Evolutionary conservation across 2,888 invertebrate genomes (phyloP).

Genomic region (Trypoxylon attenuatum): DNA sequence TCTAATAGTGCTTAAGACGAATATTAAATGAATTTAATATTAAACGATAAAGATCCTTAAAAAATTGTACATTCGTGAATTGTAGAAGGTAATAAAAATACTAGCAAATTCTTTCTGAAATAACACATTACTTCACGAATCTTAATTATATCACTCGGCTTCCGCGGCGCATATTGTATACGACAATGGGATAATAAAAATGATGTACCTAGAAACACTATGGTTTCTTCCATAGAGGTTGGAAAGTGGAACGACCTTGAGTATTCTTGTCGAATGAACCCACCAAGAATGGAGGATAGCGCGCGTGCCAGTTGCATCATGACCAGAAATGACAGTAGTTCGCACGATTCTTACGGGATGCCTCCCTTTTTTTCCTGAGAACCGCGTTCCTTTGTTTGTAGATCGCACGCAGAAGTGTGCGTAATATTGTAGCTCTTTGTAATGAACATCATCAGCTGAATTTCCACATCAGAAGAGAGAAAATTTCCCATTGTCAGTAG

Average conservation of each 20-base stretch:
- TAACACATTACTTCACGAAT: conserved; percentile 2
- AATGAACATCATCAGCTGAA: conserved; percentile 10
- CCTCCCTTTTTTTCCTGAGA: conserved; percentile 35
- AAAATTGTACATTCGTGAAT: conserved; percentile 31
- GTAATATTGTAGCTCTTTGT: conserved; percentile 10
- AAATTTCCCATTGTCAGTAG: conserved; percentile 9
- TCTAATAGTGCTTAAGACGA: too few species aligned
- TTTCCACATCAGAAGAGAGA: conserved; percentile 31
- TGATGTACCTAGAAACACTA: conserved; percentile 6
- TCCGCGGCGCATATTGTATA: conserved; percentile 24
- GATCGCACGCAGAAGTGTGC: conserved; percentile 22
- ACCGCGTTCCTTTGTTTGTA: conserved; percentile 37
- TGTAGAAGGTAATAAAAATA: too few species aligned
- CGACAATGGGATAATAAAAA: conserved; percentile 33
- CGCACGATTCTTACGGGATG: conserved; percentile 34
- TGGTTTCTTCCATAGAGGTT: conserved; percentile 41
- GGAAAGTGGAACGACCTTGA: conserved; percentile 72
- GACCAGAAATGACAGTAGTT: conserved; percentile 27
- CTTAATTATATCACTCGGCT: conserved; percentile 35
- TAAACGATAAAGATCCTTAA: too few species aligned
- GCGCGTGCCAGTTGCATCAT: conserved; percentile 32
- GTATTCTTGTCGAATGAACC: conserved; percentile 57
- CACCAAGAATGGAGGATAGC: conserved; percentile 11
- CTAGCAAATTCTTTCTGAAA: too few species aligned
- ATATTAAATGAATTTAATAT: too few species aligned